Evolutionary conservation across 2,888 invertebrate genomes (phyloP).

Genomic region (Melieria crassipennis): DNA sequence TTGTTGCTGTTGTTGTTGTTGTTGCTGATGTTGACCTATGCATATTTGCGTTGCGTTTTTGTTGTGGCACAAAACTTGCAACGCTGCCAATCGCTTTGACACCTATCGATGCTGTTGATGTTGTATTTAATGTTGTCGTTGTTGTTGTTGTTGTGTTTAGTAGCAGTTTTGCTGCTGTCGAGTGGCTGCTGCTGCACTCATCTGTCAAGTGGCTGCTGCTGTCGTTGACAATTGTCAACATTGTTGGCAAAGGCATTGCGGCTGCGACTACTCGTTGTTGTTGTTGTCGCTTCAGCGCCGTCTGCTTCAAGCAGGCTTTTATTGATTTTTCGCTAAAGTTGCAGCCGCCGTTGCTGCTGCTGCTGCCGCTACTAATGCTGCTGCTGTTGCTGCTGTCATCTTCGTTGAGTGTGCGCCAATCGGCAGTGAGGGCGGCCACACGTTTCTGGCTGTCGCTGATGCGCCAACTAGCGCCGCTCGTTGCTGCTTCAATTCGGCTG

Average conservation of each 20-base stretch:
- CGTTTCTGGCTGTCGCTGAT: background rate
- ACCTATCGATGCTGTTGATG: background rate
- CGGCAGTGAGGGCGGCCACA: constrained; percentile 7
- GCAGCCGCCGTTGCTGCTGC: constrained; percentile 24
- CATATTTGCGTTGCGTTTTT: too few species aligned
- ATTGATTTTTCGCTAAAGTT: constrained; percentile 6
- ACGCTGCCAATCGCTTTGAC: background rate
- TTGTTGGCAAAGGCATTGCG: background rate
- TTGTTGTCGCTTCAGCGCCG: background rate
- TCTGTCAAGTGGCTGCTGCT: background rate
- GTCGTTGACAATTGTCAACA: background rate
- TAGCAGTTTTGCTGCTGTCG: constrained; percentile 6
- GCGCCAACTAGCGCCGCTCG: background rate
- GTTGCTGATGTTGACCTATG: constrained; percentile 4
- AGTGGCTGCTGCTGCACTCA: constrained; percentile 4
- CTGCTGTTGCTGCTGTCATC: constrained; percentile 18
- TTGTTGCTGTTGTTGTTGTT: background rate
- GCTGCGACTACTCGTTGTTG: background rate
- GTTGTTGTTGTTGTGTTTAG: constrained; percentile 1
- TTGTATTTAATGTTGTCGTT: background rate
- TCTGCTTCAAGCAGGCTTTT: constrained; percentile 7
- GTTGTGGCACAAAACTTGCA: too few species aligned
- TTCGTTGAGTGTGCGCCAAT: constrained; percentile 13
- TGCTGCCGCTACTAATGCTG: constrained; percentile 16
- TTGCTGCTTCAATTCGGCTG: constrained; percentile 3